These are phyloP conservation scores for Cirrhinus molitorella DNA, from an alignment of 2,797 vertebrate genomes.

Conservation along the genomic window DNA sequence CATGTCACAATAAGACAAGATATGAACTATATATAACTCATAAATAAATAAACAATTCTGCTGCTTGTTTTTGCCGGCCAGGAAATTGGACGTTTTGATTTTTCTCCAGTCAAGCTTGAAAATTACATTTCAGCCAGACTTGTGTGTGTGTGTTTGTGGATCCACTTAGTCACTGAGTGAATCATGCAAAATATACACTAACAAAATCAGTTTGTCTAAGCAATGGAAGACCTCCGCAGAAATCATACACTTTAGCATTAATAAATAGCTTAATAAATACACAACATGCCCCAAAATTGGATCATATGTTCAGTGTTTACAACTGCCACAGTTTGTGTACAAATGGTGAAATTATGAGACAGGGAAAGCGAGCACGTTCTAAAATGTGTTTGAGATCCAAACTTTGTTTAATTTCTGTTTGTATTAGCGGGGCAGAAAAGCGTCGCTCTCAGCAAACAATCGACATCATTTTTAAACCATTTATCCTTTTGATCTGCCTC, in stretches of 20 bases:
- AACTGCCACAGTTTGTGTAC: background rate
- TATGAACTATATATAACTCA: slow-evolving; percentile 22
- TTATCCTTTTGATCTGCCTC: slow-evolving; percentile 39
- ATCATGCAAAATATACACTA: background rate
- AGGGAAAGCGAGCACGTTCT: background rate
- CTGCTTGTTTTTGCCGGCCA: background rate
- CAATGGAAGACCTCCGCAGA: slow-evolving; percentile 13
- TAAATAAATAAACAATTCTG: slow-evolving; percentile 29
- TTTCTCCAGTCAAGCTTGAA: slow-evolving; percentile 2
- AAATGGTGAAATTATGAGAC: slow-evolving; percentile 23
- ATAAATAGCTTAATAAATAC: background rate
- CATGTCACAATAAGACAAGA: slow-evolving; percentile 30
- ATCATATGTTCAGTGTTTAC: slow-evolving; percentile 29
- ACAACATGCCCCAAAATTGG: background rate
- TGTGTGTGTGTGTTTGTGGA: background rate
- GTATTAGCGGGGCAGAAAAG: slow-evolving; percentile 11
- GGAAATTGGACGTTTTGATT: background rate
- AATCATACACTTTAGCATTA: background rate
- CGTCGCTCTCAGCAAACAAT: slow-evolving; percentile 35
- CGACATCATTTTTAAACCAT: slow-evolving; percentile 42
- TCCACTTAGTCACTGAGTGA: slow-evolving; percentile 6
- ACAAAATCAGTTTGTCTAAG: background rate
- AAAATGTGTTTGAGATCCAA: slow-evolving; percentile 22
- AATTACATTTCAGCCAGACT: slow-evolving; percentile 18
- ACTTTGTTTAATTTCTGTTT: slow-evolving; percentile 45